phyloP scores from a whole-genome alignment of 1,140 invertebrate genomes.

The Drosophila persimilis region DNA sequence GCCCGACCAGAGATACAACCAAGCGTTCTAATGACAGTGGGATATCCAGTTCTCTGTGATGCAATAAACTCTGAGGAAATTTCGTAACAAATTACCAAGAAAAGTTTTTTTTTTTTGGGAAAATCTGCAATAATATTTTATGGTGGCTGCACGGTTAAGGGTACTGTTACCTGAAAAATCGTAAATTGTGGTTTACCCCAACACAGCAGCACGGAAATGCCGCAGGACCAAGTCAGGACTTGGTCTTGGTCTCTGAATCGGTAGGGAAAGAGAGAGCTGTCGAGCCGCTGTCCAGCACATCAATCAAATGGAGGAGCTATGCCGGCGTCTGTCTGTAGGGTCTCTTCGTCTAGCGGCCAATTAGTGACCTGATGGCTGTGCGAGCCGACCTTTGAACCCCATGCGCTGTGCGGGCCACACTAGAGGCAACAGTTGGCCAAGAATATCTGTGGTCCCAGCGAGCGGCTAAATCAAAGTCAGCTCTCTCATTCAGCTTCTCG shows the following conservation, averaged over 20 bases:
- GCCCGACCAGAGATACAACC: no score
- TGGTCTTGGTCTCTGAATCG: no score
- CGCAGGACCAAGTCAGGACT: no score
- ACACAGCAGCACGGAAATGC: no score
- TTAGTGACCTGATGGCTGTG: slow-evolving; percentile 23
- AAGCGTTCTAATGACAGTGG: no score
- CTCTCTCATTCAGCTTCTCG: not conserved
- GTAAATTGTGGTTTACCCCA: slow-evolving; percentile 3
- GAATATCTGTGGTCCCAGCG: slow-evolving; percentile 20
- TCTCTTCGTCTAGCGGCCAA: slow-evolving; percentile 9
- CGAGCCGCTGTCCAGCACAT: no score
- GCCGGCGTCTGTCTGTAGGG: not conserved
- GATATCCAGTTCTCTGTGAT: no score
- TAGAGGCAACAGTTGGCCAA: slow-evolving; percentile 30
- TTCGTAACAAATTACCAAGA: not conserved
- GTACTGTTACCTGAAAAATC: not conserved
- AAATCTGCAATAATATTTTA: slow-evolving; percentile 4
- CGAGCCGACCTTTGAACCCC: slow-evolving; percentile 41
- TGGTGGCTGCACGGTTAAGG: no score
- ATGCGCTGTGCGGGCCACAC: slow-evolving; percentile 17
- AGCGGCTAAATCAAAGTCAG: slow-evolving; percentile 35
- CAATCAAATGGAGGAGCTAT: no score
- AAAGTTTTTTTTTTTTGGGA: not conserved
- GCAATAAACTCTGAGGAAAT: slow-evolving; percentile 1
- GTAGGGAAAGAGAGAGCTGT: no score